Percentiles rank a stretch among this genome's conserved stretches.
These are phyloP conservation scores for Sminthurinus aureus DNA, from an alignment of 2,888 invertebrate species.

Conservation along the genomic window DNA sequence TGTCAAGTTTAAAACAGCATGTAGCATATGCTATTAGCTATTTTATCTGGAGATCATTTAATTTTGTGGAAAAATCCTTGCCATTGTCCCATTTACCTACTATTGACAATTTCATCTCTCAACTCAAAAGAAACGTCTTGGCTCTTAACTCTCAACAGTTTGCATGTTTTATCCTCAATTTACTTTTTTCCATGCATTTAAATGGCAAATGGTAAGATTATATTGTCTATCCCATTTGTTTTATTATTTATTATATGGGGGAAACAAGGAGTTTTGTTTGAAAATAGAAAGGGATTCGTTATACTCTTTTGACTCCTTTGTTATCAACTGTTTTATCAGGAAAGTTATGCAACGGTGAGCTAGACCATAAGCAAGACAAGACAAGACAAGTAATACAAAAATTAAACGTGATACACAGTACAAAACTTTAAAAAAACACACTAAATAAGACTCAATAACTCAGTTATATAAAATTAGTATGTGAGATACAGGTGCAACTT, in stretches of 20 bases:
- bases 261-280: neutral
- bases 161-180: neutral
- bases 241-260: neutral
- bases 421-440: neutral
- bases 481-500: neutral
- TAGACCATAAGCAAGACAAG: no score
- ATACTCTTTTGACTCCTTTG: neutral
- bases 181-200: neutral
- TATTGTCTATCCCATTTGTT: neutral
- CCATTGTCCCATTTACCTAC: neutral
- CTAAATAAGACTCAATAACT: no score
- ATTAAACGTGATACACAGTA: no score
- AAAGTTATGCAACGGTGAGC: slow-evolving; percentile 13
- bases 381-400: neutral
- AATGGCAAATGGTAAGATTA: neutral
- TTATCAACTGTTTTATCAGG: neutral
- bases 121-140: no score
- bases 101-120: neutral
- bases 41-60: neutral
- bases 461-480: neutral
- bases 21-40: no score
- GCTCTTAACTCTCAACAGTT: neutral
- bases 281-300: neutral
- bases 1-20: neutral
- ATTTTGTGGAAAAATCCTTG: neutral